Conservation (phyloP, 2,888 invertebrate genomes). For the Ophion slaviceki region DNA sequence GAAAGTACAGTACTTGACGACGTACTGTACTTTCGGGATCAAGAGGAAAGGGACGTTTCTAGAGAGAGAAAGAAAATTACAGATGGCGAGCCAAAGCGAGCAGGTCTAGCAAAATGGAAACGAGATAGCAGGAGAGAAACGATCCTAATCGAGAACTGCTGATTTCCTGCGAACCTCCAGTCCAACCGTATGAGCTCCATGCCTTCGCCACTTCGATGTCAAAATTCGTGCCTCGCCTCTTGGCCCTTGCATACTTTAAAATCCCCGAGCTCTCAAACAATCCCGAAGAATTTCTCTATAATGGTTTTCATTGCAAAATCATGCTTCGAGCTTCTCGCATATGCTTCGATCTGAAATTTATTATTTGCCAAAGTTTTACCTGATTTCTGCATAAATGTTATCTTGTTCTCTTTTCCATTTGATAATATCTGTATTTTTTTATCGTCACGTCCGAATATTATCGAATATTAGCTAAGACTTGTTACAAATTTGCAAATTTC, state of each 20-base stretch:
- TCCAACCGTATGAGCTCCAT: slow-evolving; percentile 56
- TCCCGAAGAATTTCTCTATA: not conserved
- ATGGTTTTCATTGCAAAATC: not conserved
- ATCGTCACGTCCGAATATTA: too few relatives aligned
- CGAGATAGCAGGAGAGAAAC: slow-evolving; percentile 45
- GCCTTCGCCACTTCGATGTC: slow-evolving; percentile 29
- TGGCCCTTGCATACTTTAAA: not conserved
- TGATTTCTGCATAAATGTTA: too few relatives aligned
- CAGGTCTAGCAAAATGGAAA: slow-evolving; percentile 45
- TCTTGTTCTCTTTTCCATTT: too few relatives aligned
- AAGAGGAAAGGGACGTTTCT: slow-evolving; percentile 28
- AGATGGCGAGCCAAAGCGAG: slow-evolving; percentile 5
- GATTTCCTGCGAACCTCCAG: slow-evolving; percentile 43
- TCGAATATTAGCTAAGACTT: too few relatives aligned
- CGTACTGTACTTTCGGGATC: not conserved
- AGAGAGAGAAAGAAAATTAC: not conserved
- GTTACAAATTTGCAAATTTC: too few relatives aligned
- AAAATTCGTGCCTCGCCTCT: slow-evolving; percentile 9
- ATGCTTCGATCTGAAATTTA: too few relatives aligned
- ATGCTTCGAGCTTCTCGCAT: too few relatives aligned
- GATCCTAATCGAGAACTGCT: slow-evolving; percentile 60
- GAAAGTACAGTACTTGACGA: slow-evolving; percentile 7
- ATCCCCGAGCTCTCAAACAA: slow-evolving; percentile 3
- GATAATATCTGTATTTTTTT: too few relatives aligned
- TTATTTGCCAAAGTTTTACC: too few relatives aligned